These are phyloP conservation scores for Amaurobius ferox DNA, from an alignment of 2,888 invertebrate species.

Conservation along the genomic window DNA sequence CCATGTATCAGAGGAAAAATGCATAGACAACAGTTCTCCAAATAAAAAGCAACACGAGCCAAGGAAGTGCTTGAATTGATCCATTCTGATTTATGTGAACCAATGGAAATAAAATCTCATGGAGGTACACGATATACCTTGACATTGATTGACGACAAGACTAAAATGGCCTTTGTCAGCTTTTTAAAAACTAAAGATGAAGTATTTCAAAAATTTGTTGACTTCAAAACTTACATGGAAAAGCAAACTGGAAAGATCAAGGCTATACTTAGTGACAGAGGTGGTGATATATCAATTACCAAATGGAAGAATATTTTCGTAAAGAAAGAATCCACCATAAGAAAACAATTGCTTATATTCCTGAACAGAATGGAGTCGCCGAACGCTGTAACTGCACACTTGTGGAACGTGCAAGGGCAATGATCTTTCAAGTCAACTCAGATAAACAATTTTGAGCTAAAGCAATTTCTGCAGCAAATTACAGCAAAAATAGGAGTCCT, in stretches of 20 bases:
- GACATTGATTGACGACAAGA: too few relatives aligned
- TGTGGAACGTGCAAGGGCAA: conserved; percentile 3
- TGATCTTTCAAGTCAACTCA: conserved; percentile 73
- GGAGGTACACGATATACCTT: too few relatives aligned
- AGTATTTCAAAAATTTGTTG: not conserved
- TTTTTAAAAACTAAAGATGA: not conserved
- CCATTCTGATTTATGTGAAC: too few relatives aligned
- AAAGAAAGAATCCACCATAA: conserved; percentile 13
- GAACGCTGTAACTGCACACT: conserved; percentile 9
- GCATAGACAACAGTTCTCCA: not conserved
- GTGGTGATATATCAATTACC: not conserved
- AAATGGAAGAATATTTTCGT: not conserved
- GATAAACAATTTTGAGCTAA: conserved; percentile 80
- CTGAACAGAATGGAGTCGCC: conserved; percentile 14
- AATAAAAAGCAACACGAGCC: not conserved
- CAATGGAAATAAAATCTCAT: too few relatives aligned
- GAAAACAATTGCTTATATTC: conserved; percentile 11
- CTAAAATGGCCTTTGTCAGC: too few relatives aligned
- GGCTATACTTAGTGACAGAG: not conserved
- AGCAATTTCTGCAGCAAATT: conserved; percentile 74
- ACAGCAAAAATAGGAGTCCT: conserved; percentile 25
- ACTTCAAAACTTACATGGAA: not conserved
- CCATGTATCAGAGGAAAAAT: not conserved
- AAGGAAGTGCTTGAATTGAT: too few relatives aligned
- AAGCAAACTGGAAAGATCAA: not conserved